Conservation (phyloP, 2,797 vertebrate species). For the Ptychobarbus kaznakovi region DNA sequence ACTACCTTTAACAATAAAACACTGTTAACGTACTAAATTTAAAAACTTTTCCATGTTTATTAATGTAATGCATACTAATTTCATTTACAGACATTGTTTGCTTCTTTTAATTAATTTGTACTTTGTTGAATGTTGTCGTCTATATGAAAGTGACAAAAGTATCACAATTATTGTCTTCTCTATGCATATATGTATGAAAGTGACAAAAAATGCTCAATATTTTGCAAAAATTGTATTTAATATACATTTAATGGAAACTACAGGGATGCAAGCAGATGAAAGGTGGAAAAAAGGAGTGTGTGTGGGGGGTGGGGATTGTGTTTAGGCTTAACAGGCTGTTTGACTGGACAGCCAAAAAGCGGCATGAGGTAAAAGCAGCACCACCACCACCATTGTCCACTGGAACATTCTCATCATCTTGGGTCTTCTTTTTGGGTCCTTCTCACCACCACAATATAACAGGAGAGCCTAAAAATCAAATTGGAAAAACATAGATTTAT, state of each 20-base stretch:
- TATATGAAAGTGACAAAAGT: neutral
- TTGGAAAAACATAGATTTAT: neutral
- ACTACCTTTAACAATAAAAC: neutral
- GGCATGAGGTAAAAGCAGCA: too few species aligned
- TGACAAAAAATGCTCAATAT: neutral
- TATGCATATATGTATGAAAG: neutral
- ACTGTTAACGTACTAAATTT: neutral
- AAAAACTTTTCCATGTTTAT: neutral
- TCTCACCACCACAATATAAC: conserved; percentile 9
- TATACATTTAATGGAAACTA: neutral
- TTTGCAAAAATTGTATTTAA: neutral
- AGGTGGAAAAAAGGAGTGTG: too few species aligned
- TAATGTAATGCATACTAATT: neutral
- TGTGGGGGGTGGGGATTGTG: too few species aligned
- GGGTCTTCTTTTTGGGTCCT: conserved; percentile 1
- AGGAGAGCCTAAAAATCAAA: neutral
- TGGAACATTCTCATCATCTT: neutral
- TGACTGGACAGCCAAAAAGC: too few species aligned
- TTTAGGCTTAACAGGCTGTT: too few species aligned
- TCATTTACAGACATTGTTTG: neutral
- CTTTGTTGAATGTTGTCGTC: neutral
- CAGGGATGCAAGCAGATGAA: neutral
- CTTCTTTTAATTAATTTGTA: conserved; percentile 4
- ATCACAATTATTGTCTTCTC: neutral
- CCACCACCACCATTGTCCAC: neutral